Evolutionary conservation across 2,888 invertebrate genomes (phyloP).

Genomic region (Microchrysa polita): DNA sequence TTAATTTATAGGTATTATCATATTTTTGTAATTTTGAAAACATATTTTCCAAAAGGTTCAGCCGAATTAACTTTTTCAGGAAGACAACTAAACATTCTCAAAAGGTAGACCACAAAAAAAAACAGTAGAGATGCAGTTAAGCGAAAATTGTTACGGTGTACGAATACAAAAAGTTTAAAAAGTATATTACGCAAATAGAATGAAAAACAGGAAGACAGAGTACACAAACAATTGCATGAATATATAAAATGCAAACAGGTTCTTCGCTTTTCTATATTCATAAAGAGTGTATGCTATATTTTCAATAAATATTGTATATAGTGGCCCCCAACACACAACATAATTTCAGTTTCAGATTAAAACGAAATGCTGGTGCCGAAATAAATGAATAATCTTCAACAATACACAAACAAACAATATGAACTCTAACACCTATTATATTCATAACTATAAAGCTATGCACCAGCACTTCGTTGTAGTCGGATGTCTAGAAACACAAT

Average conservation of each 20-base stretch:
- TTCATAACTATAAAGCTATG: too few relatives aligned
- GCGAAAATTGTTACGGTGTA: slow-evolving; percentile 37
- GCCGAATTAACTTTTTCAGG: slow-evolving; percentile 20
- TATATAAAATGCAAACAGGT: slow-evolving; percentile 27
- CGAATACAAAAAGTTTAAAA: slow-evolving; percentile 4
- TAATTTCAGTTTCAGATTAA: slow-evolving; percentile 1
- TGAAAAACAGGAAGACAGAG: slow-evolving; percentile 24
- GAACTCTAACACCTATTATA: background rate
- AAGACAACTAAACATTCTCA: slow-evolving; percentile 20
- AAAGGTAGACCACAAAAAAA: background rate
- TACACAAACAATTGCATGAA: slow-evolving; percentile 15
- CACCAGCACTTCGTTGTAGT: slow-evolving; percentile 22
- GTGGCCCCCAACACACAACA: slow-evolving; percentile 39
- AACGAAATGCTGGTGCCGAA: slow-evolving; percentile 29
- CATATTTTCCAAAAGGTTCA: background rate
- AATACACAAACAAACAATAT: background rate
- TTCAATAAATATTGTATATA: slow-evolving; percentile 16
- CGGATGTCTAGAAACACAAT: too few relatives aligned
- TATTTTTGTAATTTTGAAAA: slow-evolving; percentile 12
- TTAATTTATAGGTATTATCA: background rate
- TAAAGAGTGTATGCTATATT: slow-evolving; percentile 9
- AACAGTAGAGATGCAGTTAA: slow-evolving; percentile 23
- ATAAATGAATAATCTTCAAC: background rate
- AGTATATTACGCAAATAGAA: slow-evolving; percentile 4
- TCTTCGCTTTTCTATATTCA: background rate